Evolutionary conservation across 1,140 invertebrate genomes (phyloP).

Genomic region (Euwallacea fornicatus): DNA sequence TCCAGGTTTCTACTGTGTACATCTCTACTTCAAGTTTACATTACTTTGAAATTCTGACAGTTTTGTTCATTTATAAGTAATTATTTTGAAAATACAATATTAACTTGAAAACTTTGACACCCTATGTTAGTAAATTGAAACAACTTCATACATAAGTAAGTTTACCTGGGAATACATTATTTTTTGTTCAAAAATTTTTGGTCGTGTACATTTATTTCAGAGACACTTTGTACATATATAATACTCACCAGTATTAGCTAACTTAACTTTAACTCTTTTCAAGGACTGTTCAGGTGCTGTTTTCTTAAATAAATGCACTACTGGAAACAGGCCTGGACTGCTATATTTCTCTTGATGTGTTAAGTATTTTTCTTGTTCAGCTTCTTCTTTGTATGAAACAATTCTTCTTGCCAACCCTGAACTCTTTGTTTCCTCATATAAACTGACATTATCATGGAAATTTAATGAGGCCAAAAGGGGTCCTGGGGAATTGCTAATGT

Average conservation of each 20-base stretch:
- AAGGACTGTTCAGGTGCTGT: slow-evolving; percentile 46
- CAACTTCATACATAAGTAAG: too few relatives aligned
- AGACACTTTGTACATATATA: too few relatives aligned
- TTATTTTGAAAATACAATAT: too few relatives aligned
- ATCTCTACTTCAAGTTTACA: too few relatives aligned
- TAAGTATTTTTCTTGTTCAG: slow-evolving; percentile 36
- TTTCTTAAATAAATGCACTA: slow-evolving; percentile 48
- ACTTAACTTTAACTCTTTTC: slow-evolving; percentile 50
- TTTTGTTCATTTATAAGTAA: too few relatives aligned
- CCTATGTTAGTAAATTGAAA: too few relatives aligned
- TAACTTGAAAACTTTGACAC: too few relatives aligned
- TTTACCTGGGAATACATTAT: too few relatives aligned
- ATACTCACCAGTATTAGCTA: slow-evolving; percentile 53
- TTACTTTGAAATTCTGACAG: too few relatives aligned
- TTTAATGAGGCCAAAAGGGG: slow-evolving; percentile 46
- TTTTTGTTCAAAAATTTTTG: too few relatives aligned
- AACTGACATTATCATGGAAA: slow-evolving; percentile 45
- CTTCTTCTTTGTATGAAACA: slow-evolving; percentile 53
- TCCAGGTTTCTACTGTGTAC: too few relatives aligned
- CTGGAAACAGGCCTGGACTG: slow-evolving; percentile 50
- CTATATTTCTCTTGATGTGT: slow-evolving; percentile 48
- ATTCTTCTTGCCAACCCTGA: slow-evolving; percentile 54
- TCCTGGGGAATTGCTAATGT: slow-evolving; percentile 36
- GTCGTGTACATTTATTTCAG: too few relatives aligned
- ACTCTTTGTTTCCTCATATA: slow-evolving; percentile 55